A percentile compares a stretch with the other conserved stretches of the same genome.
These are phyloP conservation scores for Aricia agestis DNA, from an alignment of 1,140 invertebrate species.

Conservation along the genomic window DNA sequence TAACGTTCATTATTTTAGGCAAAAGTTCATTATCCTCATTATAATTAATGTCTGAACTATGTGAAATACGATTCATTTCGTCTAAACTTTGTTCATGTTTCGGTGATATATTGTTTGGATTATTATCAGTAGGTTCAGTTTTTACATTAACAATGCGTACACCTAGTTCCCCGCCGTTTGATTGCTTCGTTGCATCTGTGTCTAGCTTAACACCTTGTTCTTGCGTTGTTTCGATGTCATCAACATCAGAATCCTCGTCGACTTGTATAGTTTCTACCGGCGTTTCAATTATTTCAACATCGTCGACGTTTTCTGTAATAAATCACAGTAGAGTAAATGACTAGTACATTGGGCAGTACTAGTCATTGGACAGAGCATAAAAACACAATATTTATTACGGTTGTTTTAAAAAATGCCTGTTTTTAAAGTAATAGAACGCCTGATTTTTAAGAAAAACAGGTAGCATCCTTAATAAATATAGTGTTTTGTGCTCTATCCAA, in stretches of 20 bases:
- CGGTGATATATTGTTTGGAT: neutral
- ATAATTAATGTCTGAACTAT: neutral
- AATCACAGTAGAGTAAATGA: neutral
- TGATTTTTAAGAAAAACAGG: too few species aligned
- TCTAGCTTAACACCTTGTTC: constrained; percentile 1
- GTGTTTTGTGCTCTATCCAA: too few species aligned
- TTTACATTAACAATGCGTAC: neutral
- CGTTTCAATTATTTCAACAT: constrained; percentile 50
- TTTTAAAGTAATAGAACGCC: too few species aligned
- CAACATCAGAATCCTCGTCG: constrained; percentile 32
- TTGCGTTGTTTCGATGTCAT: constrained; percentile 20
- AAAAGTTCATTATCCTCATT: constrained; percentile 3
- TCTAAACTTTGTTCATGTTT: neutral
- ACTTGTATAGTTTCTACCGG: constrained; percentile 57
- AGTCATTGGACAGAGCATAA: too few species aligned
- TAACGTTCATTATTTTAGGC: constrained; percentile 27
- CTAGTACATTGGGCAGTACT: too few species aligned
- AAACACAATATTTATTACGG: too few species aligned
- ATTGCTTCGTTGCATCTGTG: neutral
- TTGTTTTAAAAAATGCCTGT: too few species aligned
- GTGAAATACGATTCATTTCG: neutral
- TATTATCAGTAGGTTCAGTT: neutral
- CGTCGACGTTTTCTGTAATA: constrained; percentile 43
- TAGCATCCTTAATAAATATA: too few species aligned
- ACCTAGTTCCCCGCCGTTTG: neutral